A percentile compares a stretch with the other conserved stretches of the same genome.
Evolutionary conservation across 1,140 invertebrate species (phyloP).

Genomic region (Leptoteleia sp.): DNA sequence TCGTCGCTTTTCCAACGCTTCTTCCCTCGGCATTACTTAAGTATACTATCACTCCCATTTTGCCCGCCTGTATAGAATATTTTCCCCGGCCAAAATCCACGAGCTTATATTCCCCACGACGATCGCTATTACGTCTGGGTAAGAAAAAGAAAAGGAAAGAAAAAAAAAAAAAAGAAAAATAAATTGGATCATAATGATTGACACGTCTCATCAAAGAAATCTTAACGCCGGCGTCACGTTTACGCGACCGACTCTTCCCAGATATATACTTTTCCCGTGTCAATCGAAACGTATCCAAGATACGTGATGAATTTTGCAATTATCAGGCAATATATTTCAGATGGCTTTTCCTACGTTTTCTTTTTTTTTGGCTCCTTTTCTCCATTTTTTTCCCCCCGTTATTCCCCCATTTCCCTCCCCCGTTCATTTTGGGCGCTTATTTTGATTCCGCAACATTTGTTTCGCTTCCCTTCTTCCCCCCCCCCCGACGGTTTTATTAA

Average conservation of each 20-base stretch:
- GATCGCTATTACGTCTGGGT: conserved; percentile 28
- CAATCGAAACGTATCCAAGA: conserved; percentile 13
- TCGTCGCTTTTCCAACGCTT: conserved; percentile 36
- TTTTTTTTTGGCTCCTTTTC: no score
- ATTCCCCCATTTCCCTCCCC: no score
- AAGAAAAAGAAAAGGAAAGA: no score
- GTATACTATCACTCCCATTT: conserved; percentile 66
- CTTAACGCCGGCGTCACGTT: conserved; percentile 7
- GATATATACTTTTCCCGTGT: conserved; percentile 3
- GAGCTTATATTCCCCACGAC: conserved; percentile 31
- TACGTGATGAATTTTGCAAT: conserved; percentile 51
- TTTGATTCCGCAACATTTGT: no score
- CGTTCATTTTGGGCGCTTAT: no score
- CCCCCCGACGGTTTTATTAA: no score
- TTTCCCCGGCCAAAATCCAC: conserved; percentile 49
- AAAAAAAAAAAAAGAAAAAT: conserved; percentile 17
- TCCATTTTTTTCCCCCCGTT: no score
- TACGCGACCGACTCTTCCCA: conserved; percentile 8
- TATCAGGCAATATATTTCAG: conserved; percentile 15
- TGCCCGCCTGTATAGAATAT: conserved; percentile 67
- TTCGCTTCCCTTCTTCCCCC: no score
- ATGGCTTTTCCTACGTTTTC: conserved; percentile 12
- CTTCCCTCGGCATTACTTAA: conserved; percentile 62
- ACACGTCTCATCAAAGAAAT: conserved; percentile 59
- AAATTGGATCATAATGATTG: conserved; percentile 64